phyloP scores from a whole-genome alignment of 2,797 vertebrate species.

The Epinephelus coioides region DNA sequence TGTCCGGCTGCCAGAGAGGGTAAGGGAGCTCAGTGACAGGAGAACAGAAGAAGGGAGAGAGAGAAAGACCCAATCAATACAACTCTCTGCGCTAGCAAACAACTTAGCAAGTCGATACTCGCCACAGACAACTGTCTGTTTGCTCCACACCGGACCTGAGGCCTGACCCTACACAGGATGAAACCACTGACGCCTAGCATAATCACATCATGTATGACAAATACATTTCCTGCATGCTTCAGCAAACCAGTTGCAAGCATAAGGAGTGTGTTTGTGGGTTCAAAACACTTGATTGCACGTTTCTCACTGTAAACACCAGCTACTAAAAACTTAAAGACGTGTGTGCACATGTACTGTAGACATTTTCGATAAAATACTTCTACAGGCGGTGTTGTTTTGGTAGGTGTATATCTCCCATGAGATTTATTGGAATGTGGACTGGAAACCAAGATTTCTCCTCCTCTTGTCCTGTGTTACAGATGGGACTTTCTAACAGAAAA shows the following conservation, averaged over 20 bases:
- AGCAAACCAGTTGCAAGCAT: slow-evolving; percentile 11
- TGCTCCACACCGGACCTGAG: slow-evolving; percentile 15
- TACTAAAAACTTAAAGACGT: fast-evolving
- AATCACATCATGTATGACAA: slow-evolving; percentile 39
- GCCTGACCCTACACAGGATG: slow-evolving; percentile 20
- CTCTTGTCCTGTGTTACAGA: slow-evolving; percentile 19
- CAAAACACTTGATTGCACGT: background rate
- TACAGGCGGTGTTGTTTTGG: slow-evolving; percentile 31
- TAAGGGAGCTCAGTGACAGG: slow-evolving; percentile 5
- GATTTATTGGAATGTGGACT: slow-evolving; percentile 66
- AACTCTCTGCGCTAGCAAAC: slow-evolving; percentile 39
- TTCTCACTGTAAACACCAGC: background rate
- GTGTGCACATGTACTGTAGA: background rate
- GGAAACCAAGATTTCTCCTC: slow-evolving; percentile 49
- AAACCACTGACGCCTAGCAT: slow-evolving; percentile 13
- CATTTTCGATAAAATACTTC: background rate
- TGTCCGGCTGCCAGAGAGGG: slow-evolving; percentile 11
- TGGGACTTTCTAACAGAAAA: background rate
- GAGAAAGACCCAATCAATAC: slow-evolving; percentile 21
- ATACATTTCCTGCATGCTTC: slow-evolving; percentile 28
- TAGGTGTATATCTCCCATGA: slow-evolving; percentile 48
- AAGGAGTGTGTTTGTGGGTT: background rate
- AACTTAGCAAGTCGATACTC: slow-evolving; percentile 43
- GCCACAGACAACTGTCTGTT: slow-evolving; percentile 18
- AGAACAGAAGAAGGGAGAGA: slow-evolving; percentile 13